phyloP scores from a whole-genome alignment of 2,797 vertebrate genomes.

The Halcyon leucocephala region DNA sequence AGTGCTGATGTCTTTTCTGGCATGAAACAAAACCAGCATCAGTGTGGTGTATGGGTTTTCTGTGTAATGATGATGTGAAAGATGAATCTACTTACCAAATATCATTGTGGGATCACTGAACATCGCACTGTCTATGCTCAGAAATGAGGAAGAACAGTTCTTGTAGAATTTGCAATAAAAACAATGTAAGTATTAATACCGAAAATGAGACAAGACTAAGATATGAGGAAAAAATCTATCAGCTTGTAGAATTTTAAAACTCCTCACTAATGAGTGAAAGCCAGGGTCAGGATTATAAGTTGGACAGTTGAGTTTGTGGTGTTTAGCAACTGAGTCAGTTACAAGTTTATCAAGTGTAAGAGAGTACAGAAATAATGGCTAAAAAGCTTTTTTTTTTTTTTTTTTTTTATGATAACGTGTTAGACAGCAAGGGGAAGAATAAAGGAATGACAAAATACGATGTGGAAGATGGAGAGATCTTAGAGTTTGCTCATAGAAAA shows the following conservation, averaged over 20 bases:
- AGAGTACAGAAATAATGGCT: background rate
- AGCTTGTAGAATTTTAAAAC: background rate
- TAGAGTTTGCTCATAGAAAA: background rate
- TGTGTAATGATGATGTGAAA: background rate
- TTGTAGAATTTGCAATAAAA: background rate
- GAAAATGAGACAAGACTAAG: background rate
- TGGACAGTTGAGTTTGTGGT: background rate
- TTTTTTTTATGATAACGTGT: background rate
- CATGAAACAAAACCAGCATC: background rate
- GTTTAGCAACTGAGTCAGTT: background rate
- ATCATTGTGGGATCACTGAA: background rate
- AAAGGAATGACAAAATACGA: background rate
- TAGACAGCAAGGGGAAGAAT: background rate
- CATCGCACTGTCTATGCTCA: background rate
- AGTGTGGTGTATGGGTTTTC: background rate
- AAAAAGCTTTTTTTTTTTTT: background rate
- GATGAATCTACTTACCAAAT: background rate
- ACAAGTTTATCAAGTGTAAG: background rate
- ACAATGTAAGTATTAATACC: background rate
- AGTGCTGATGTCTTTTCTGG: background rate
- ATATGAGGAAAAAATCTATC: background rate
- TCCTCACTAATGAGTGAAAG: background rate
- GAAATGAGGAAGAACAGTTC: background rate
- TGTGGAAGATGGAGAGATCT: too few relatives aligned
- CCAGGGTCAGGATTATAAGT: background rate